Evolutionary conservation across 2,797 vertebrate genomes (phyloP), one percentile per base, ranked within the genome.

Genomic region (Capromys pilorides): DNA sequence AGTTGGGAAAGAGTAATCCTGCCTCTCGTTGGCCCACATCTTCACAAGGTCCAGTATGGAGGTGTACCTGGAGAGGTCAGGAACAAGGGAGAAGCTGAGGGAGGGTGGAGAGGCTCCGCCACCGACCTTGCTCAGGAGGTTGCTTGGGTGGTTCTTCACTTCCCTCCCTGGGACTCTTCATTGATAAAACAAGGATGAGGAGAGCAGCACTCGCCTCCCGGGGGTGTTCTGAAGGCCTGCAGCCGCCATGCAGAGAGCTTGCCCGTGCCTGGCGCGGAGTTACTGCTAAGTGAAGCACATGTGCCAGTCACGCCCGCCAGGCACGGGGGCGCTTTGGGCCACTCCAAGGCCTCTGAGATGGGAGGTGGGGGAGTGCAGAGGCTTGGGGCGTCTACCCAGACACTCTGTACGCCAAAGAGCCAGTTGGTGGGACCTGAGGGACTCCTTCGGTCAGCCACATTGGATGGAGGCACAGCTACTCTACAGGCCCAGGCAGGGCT

Each of bases 21-120:
- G 97, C 96, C 98, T 98, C 98, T 99, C 99, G 16, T 99, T 97
- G 10, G 99, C 98, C 99, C 99, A 99, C 5, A 99, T 98, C 95
- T 97, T 98, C 97, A 99, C 95, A 87, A 99, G 98, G 49, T 99
- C 99, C 89, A 98, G 85, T 78, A 99, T 78, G 0, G 99, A 99
- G 93, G 96, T 98, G 97, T 98, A 98, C 97, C 99, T 99, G 97
- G 49, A 33, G 84, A 82, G 67, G 51, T 0, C 2, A 36, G 82
- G 83, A n/a, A 78, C 49, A 86, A 3, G 36, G 59, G n/a, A 51
- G 61, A 4, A 0, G 39, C 8, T 6, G 61, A 41, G 11, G n/a
- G 11, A 75, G n/a, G 1, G 9, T 0, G 2, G 59, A 24, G 59
- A 77, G 54, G 2, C 41, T 79, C 9, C 13, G n/a, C 59, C 22